Evolutionary conservation across 2,113 vertebrate species (phyloP), one percentile per base, ranked within the genome.

Genomic region (Oceanodroma tethys): DNA sequence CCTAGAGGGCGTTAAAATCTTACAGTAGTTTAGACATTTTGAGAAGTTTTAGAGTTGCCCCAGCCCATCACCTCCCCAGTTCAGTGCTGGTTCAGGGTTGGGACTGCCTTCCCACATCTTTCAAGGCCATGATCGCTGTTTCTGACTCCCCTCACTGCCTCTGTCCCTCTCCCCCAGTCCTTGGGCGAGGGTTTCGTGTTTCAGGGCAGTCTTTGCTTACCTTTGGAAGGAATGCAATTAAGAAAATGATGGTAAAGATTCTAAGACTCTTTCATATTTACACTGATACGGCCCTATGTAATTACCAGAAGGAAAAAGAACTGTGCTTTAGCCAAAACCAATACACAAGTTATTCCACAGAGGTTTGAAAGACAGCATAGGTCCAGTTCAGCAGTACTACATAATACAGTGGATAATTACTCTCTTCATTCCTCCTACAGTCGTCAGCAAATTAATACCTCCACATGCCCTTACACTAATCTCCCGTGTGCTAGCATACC

Each of bases 401-500:
- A 13, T 15, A 34, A 55, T 29, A 42, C 12, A 29, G 62, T 40
- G 30, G 43, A 11, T 81, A 76, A 63, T 38, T 52, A 84, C 50
- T 42, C 52, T 83, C 29, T 81, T 81, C 48, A 63, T 81, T 90
- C 65, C 34, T 86, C 34, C 52, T 68, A 32, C 47, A 81, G 23
- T 30, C 20, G 8, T 48, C 58, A 52, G 42, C 53, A 87, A 58
- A 63, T 36, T 4, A 43, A 12, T 63, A 62, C 38, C 42, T 66
- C 40, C 72, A 50, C 0, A 0, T 23, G 22, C 53, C 38, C 32
- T 75, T 34, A 52, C 1, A 0, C 53, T 29, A 2, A 26, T 17
- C 16, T 58, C 67, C 55, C 0, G 0, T 45, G 55, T 10, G 9
- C 56, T 12, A 30, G 67, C 42, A 17, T 20, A 42, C 13, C 27